Conservation (phyloP, 2,888 invertebrate species). For the Ormyrus pomaceus region DNA sequence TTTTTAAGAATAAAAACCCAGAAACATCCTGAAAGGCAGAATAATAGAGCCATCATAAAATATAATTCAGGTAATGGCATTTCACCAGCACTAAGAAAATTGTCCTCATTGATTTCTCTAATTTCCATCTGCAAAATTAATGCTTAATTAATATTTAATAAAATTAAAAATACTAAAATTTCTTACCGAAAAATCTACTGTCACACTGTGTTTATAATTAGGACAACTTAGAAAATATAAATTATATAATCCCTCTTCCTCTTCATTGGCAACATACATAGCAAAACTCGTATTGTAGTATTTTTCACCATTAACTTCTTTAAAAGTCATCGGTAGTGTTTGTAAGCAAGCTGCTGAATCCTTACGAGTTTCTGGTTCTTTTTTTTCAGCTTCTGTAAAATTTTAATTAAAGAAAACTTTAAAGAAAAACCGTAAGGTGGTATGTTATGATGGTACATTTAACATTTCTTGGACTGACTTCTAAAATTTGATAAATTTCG, state of each 20-base stretch:
- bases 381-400: conserved; percentile 46
- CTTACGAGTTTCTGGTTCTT: neutral
- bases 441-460: neutral
- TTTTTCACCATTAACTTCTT: conserved; percentile 77
- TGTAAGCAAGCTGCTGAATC: conserved; percentile 40
- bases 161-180: conserved; percentile 1
- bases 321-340: conserved; percentile 79
- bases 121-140: conserved; percentile 83
- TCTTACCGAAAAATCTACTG: conserved; percentile 85
- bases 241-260: conserved; percentile 95
- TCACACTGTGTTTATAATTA: conserved; percentile 78
- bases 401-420: conserved; percentile 2
- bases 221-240: conserved; percentile 97
- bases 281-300: conserved; percentile 85
- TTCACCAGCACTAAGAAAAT: conserved; percentile 95
- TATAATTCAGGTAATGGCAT: conserved; percentile 96
- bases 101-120: conserved; percentile 89
- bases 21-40: conserved; percentile 91
- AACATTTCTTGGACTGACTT: neutral
- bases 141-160: conserved; percentile 22
- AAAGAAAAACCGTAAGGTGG: neutral
- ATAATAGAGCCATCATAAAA: conserved; percentile 92
- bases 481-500: conserved; percentile 13
- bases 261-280: conserved; percentile 84
- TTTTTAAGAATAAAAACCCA: conserved; percentile 93